Percentiles rank a stretch among this genome's conserved stretches.
These are phyloP conservation scores for Tupiocoris notatus DNA, from an alignment of 2,888 invertebrate genomes.

Conservation along the genomic window DNA sequence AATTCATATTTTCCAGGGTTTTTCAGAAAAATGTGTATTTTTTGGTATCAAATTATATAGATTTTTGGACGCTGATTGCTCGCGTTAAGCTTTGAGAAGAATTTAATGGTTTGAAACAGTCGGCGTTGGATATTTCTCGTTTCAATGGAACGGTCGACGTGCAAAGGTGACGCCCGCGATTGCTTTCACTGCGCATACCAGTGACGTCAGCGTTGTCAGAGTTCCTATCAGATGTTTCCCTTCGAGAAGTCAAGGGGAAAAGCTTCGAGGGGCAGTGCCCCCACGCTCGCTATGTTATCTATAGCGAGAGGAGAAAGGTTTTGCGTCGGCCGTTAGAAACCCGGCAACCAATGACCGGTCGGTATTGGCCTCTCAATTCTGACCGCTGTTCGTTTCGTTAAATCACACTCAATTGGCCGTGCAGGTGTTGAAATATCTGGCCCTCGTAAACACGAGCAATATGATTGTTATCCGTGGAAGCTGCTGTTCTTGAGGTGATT, in stretches of 20 bases:
- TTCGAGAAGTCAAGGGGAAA: neutral
- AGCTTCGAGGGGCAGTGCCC: slow-evolving; percentile 7
- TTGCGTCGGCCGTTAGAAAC: too few species aligned
- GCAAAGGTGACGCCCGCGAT: slow-evolving; percentile 1
- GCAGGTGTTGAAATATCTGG: too few species aligned
- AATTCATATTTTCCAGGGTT: too few species aligned
- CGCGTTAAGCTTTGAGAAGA: too few species aligned
- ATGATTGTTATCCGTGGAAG: too few species aligned
- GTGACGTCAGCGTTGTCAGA: slow-evolving; percentile 21
- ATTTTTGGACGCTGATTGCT: too few species aligned
- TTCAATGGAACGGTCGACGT: neutral
- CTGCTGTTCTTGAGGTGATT: too few species aligned
- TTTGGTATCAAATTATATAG: too few species aligned
- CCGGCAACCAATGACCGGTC: neutral
- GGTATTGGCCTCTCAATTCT: too few species aligned
- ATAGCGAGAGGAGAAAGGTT: neutral
- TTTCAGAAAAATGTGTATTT: too few species aligned
- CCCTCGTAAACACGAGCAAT: too few species aligned
- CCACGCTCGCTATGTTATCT: neutral
- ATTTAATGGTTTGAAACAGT: neutral
- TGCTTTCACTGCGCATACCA: slow-evolving; percentile 27
- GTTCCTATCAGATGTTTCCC: slow-evolving; percentile 12
- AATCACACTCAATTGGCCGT: too few species aligned
- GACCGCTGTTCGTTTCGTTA: neutral
- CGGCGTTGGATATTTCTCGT: neutral